Conservation (phyloP, 2,888 invertebrate genomes). For the Campoletis raptor region DNA sequence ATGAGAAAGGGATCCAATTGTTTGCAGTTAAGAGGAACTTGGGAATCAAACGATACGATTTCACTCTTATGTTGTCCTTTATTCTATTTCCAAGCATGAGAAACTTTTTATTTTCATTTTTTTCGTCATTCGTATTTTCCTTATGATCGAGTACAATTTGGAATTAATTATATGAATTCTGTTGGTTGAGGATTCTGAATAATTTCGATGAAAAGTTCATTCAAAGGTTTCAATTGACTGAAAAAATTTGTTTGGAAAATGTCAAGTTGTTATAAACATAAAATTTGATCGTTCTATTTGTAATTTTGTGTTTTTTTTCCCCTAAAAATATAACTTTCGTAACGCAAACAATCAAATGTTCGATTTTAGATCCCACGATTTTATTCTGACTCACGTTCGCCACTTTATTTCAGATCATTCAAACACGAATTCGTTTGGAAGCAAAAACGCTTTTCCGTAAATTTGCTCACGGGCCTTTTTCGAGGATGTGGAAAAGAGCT, state of each 20-base stretch:
- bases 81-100: neutral
- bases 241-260: neutral
- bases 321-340: neutral
- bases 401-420: neutral
- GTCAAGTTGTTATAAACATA: neutral
- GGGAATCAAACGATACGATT: neutral
- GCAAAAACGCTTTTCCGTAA: slow-evolving; percentile 40
- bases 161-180: too few relatives aligned
- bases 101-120: neutral
- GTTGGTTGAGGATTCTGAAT: too few relatives aligned
- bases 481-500: slow-evolving; percentile 7
- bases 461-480: slow-evolving; percentile 19
- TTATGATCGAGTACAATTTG: too few relatives aligned
- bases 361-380: slow-evolving; percentile 42
- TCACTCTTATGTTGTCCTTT: neutral
- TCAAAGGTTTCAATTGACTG: too few relatives aligned
- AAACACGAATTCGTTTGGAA: neutral
- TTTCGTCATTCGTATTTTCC: neutral
- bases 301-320: neutral
- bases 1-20: neutral
- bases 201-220: too few relatives aligned
- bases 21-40: neutral
- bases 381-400: slow-evolving; percentile 39
- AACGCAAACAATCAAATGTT: slow-evolving; percentile 35
- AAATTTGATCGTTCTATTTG: neutral